Base-by-base conservation (phyloP, 2,113 vertebrate species). In the Brachyistius frenatus region DNA sequence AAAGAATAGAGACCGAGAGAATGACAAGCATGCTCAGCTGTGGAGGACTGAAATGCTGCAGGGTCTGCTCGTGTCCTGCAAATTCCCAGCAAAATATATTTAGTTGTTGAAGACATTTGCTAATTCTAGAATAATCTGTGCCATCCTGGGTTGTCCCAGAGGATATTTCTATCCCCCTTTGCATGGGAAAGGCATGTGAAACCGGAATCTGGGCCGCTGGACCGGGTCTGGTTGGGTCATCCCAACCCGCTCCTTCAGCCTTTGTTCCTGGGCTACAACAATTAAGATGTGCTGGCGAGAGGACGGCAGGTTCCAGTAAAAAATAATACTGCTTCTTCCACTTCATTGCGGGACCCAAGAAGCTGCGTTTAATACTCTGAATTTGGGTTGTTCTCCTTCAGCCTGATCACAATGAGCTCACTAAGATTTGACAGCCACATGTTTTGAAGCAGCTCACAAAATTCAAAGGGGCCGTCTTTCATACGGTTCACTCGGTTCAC, bases 101-200 rank as follows among this genome's bases (percentile, higher is more conserved):
- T 88, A 88, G 86, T 87, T 82, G 87, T 81, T 63, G 76, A 83
- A 88, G 86, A 93, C 92, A 85, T 94, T 93, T 89, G 88, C 87
- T 92, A 92, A 94, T 91, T 94, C 93, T 91, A 88, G 91, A 92
- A 90, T 93, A 90, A 93, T 93, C 90, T 78, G 78, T 72, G 81
- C 80, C 70, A 81, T 91, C 81, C 82, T 81, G 74, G 64, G 84
- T 65, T 44, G 69, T 84, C 92, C 81, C 80, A 33, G 73, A 75
- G 80, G 93, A 88, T 92, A 93, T 93, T 94, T 94, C 86, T 82
- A 92, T 93, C 92, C 56, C 37, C 49, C 56, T 36, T 10, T 69
- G 87, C 69, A 73, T 73, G 81, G 67, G 81, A 87, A 86, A 88
- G 92, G 91, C 88, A 94, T 92, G 93, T 87, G 92, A 91, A 90